These are phyloP conservation scores for Nematolebias whitei DNA, from an alignment of 2,113 vertebrate species.

Conservation along the genomic window DNA sequence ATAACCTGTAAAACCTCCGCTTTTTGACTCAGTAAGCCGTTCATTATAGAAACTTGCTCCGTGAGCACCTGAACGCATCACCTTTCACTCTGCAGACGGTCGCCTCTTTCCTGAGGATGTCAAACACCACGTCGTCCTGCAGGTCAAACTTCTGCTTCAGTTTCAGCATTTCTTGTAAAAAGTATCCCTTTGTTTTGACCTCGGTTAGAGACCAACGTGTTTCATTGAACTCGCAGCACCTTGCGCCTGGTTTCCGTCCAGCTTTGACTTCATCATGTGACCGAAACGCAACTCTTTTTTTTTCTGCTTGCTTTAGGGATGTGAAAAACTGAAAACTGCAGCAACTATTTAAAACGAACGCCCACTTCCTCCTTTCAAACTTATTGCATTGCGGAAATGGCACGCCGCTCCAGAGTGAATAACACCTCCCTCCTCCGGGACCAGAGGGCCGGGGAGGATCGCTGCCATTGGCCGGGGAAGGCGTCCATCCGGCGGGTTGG, in stretches of 20 bases:
- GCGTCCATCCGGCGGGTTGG: slow-evolving; percentile 46
- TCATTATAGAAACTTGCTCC: not conserved
- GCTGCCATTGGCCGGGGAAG: slow-evolving; percentile 45
- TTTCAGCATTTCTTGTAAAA: slow-evolving; percentile 56
- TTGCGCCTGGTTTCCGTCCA: slow-evolving; percentile 9
- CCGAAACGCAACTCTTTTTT: slow-evolving; percentile 2
- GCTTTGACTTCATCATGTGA: slow-evolving; percentile 64
- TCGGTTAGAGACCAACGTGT: not conserved
- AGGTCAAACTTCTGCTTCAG: slow-evolving; percentile 65
- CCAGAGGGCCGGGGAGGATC: not conserved
- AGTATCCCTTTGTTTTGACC: not conserved
- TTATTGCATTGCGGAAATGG: slow-evolving; percentile 51
- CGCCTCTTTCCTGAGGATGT: slow-evolving; percentile 71
- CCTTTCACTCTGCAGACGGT: slow-evolving; percentile 63
- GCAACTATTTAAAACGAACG: not conserved
- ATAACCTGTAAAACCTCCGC: accelerated
- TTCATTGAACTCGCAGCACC: slow-evolving; percentile 13
- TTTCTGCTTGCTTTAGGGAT: not conserved
- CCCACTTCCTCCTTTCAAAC: slow-evolving; percentile 6
- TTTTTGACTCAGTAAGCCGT: too few relatives aligned
- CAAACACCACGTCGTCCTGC: slow-evolving; percentile 66
- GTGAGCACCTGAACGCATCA: slow-evolving; percentile 62
- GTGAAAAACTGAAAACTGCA: not conserved
- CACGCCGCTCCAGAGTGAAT: not conserved
- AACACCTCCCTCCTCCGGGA: slow-evolving; percentile 40